phyloP scores from a whole-genome alignment of 2,797 vertebrate genomes.

The Onychomys arenicola region DNA sequence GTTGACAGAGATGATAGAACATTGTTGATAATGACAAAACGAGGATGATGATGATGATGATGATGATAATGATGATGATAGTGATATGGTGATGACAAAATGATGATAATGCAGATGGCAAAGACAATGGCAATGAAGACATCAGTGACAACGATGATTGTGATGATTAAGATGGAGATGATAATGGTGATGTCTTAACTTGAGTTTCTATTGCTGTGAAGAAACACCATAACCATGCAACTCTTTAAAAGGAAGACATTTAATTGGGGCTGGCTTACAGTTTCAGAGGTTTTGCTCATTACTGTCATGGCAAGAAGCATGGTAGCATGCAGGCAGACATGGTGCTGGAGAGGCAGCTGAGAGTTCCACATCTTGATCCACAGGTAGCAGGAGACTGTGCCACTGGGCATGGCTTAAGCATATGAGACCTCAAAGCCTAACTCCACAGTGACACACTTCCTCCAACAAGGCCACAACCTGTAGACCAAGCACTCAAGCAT shows the following conservation, averaged over 20 bases:
- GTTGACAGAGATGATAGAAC: not conserved
- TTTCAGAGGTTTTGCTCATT: not conserved
- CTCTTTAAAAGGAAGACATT: not conserved
- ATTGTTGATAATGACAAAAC: not conserved
- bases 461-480: not conserved
- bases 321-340: not conserved
- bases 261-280: not conserved
- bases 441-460: not conserved
- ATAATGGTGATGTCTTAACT: not conserved
- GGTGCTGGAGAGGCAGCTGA: not conserved
- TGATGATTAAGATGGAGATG: not conserved
- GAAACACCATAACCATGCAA: not conserved
- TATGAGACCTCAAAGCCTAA: not conserved
- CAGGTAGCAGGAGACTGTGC: not conserved
- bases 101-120: not conserved
- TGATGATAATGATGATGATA: not conserved
- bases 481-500: not conserved
- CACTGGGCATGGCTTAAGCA: not conserved
- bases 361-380: not conserved
- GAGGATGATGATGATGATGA: not conserved
- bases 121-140: not conserved
- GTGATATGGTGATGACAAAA: not conserved
- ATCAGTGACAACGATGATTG: not conserved
- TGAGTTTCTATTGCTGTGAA: not conserved
- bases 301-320: not conserved